Percentiles rank a stretch among this genome's conserved stretches.
Conservation (phyloP, 2,797 vertebrate genomes). For the Phalanger gymnotis region DNA sequence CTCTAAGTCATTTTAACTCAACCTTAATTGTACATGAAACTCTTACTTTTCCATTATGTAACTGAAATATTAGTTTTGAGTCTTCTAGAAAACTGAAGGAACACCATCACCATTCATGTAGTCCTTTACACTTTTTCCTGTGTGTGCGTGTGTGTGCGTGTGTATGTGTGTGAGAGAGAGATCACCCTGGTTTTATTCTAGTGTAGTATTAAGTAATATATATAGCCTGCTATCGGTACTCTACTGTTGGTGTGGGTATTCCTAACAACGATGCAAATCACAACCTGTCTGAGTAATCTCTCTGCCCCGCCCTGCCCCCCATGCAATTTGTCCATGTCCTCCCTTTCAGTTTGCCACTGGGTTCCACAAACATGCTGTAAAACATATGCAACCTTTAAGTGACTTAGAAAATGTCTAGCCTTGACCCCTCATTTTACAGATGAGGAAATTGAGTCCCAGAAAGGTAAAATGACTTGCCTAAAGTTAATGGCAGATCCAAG, state of each 20-base stretch:
- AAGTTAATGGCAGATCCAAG: neutral
- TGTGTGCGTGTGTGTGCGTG: no score
- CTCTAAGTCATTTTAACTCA: neutral
- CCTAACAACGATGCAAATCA: neutral
- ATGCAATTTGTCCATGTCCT: neutral
- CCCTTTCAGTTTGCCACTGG: neutral
- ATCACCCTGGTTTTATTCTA: neutral
- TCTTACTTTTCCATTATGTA: neutral
- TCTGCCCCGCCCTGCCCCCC: neutral
- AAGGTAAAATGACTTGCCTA: neutral
- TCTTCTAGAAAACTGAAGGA: neutral
- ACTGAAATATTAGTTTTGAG: neutral
- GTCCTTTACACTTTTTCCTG: neutral
- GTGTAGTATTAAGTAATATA: neutral
- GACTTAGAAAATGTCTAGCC: neutral
- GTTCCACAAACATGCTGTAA: neutral
- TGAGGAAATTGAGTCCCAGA: neutral
- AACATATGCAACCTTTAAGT: neutral
- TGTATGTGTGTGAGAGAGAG: no score
- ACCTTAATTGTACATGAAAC: neutral
- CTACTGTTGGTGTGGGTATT: neutral
- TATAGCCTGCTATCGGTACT: neutral
- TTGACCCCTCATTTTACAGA: conserved; percentile 22
- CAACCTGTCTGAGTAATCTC: neutral
- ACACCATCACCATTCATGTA: neutral